Percentiles rank a stretch among this genome's conserved stretches.
phyloP scores from a whole-genome alignment of 2,797 vertebrate genomes.

The Dendrocincla tyrannina region DNA sequence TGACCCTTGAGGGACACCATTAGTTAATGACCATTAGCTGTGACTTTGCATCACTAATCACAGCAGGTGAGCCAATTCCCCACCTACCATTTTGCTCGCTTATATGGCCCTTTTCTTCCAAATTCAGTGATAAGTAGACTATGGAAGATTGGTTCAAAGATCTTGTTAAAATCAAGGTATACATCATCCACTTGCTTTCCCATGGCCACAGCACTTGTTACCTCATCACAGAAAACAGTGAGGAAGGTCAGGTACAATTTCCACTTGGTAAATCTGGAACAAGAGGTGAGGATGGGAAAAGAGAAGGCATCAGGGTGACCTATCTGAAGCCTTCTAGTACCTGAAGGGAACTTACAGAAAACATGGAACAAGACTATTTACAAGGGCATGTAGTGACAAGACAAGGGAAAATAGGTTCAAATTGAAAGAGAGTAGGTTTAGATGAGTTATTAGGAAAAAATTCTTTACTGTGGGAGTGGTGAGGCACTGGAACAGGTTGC shows the following conservation, averaged over 20 bases:
- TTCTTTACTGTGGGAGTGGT: not conserved
- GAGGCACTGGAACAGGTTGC: not conserved
- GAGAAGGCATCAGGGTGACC: not conserved
- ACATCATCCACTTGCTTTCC: not conserved
- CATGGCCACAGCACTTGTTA: not conserved
- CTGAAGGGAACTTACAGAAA: not conserved
- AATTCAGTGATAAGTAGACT: not conserved
- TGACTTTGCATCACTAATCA: not conserved
- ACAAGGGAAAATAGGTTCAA: accelerated
- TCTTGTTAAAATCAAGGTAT: not conserved
- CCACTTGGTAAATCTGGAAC: not conserved
- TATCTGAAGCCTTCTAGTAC: not conserved
- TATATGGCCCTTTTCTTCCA: not conserved
- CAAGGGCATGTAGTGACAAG: accelerated
- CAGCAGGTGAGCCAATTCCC: not conserved
- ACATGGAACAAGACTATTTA: not conserved
- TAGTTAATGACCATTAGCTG: not conserved
- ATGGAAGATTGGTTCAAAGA: not conserved
- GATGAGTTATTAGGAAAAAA: not conserved
- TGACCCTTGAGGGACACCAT: not conserved
- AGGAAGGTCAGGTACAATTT: not conserved
- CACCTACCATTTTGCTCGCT: not conserved
- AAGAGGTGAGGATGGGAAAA: not conserved
- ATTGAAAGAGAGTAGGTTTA: not conserved
- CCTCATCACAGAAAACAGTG: accelerated